phyloP scores from a whole-genome alignment of 1,140 invertebrate species.

The Bombus balteatus region DNA sequence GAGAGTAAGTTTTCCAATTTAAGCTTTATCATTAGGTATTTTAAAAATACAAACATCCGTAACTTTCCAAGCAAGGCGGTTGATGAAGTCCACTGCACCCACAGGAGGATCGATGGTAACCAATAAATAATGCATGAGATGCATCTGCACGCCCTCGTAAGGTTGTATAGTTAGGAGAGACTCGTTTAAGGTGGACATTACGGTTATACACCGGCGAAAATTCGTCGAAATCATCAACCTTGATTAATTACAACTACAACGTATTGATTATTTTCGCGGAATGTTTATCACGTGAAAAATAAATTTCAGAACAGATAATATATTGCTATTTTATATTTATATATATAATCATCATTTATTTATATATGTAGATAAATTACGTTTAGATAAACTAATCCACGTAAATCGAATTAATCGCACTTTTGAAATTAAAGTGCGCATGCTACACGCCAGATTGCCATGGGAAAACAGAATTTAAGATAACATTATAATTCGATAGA shows the following conservation, averaged over 20 bases:
- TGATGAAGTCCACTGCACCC: slow-evolving; percentile 44
- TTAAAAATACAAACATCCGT: background rate
- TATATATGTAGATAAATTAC: background rate
- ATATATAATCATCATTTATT: no score
- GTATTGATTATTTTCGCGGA: background rate
- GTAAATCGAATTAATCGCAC: background rate
- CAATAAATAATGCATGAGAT: slow-evolving; percentile 57
- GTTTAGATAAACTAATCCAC: background rate
- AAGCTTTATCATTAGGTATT: background rate
- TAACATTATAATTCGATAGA: no score
- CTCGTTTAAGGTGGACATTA: slow-evolving; percentile 20
- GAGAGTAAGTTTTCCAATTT: no score
- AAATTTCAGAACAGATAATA: background rate
- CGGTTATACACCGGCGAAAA: slow-evolving; percentile 6
- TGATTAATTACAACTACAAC: no score
- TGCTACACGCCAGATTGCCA: no score
- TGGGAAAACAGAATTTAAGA: background rate
- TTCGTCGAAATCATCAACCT: background rate
- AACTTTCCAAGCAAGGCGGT: slow-evolving; percentile 3
- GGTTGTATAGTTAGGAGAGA: slow-evolving; percentile 12
- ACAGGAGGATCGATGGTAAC: slow-evolving; percentile 43
- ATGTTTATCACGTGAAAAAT: background rate
- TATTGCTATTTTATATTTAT: no score
- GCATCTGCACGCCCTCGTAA: slow-evolving; percentile 36
- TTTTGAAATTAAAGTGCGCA: background rate